Conservation (phyloP, 1,140 invertebrate genomes). For the Brachionus asplanchnoidis region DNA sequence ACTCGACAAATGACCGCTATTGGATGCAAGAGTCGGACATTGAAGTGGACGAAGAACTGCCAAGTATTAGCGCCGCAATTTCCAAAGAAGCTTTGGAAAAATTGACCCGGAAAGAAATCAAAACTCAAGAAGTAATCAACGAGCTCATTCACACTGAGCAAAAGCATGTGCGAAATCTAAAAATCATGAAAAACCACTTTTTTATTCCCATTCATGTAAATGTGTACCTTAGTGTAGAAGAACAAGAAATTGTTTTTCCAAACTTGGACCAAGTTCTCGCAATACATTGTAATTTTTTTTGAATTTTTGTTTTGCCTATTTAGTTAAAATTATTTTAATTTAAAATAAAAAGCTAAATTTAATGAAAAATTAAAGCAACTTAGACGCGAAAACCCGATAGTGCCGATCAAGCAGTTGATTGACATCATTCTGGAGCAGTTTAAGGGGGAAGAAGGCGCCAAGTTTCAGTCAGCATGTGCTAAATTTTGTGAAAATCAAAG, state of each 20-base stretch:
- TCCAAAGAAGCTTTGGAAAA: not conserved
- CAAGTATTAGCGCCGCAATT: not conserved
- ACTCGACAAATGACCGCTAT: not conserved
- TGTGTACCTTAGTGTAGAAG: not conserved
- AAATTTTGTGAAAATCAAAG: slow-evolving; percentile 41
- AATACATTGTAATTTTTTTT: slow-evolving; percentile 25
- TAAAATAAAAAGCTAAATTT: slow-evolving; percentile 11
- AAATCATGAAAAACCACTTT: slow-evolving; percentile 40
- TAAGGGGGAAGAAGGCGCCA: slow-evolving; percentile 21
- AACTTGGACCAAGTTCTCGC: slow-evolving; percentile 29
- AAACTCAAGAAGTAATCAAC: slow-evolving; percentile 39
- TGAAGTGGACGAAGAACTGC: slow-evolving; percentile 38
- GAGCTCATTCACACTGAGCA: slow-evolving; percentile 41
- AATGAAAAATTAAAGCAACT: slow-evolving; percentile 28
- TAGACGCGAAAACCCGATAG: not conserved
- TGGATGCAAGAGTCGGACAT: slow-evolving; percentile 38
- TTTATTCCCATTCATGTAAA: slow-evolving; percentile 1
- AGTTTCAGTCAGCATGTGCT: slow-evolving; percentile 36
- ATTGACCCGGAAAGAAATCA: slow-evolving; percentile 3
- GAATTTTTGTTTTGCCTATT: not conserved
- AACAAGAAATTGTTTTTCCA: slow-evolving; percentile 32
- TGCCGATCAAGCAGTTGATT: slow-evolving; percentile 19
- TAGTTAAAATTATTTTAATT: not conserved
- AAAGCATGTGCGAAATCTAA: slow-evolving; percentile 39
- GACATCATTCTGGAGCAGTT: slow-evolving; percentile 12